Percentiles rank a stretch among this genome's conserved stretches.
Conservation (phyloP, 2,113 vertebrate species). For the Alligator mississippiensis region DNA sequence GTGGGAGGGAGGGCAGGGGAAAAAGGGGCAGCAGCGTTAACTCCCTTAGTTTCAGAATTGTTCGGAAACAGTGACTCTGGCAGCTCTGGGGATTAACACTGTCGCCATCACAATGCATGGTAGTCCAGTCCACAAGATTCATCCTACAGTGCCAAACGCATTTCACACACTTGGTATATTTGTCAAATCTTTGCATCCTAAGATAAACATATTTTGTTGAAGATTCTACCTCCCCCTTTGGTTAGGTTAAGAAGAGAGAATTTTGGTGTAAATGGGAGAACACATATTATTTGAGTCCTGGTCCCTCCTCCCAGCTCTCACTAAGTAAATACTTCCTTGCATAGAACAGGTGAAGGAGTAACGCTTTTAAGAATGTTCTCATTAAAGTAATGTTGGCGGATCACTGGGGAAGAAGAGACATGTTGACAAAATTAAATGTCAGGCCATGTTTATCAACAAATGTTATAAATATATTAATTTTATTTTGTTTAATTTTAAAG, state of each 20-base stretch:
- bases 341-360: background rate
- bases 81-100: too few relatives aligned
- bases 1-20: too few relatives aligned
- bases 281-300: background rate
- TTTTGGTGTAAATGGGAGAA: background rate
- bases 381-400: background rate
- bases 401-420: background rate
- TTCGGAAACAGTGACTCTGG: too few relatives aligned
- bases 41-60: too few relatives aligned
- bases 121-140: too few relatives aligned
- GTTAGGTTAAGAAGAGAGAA: background rate
- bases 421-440: background rate
- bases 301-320: too few relatives aligned
- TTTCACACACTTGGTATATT: background rate
- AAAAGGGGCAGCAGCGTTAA: too few relatives aligned
- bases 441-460: background rate
- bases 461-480: rapidly evolving
- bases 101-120: too few relatives aligned
- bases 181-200: background rate
- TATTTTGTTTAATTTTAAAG: background rate
- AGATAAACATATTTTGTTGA: background rate
- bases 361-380: background rate
- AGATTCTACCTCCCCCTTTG: background rate
- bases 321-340: background rate
- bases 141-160: too few relatives aligned